Evolutionary conservation across 2,888 invertebrate species (phyloP).

Genomic region (Acanthopleura granulata): DNA sequence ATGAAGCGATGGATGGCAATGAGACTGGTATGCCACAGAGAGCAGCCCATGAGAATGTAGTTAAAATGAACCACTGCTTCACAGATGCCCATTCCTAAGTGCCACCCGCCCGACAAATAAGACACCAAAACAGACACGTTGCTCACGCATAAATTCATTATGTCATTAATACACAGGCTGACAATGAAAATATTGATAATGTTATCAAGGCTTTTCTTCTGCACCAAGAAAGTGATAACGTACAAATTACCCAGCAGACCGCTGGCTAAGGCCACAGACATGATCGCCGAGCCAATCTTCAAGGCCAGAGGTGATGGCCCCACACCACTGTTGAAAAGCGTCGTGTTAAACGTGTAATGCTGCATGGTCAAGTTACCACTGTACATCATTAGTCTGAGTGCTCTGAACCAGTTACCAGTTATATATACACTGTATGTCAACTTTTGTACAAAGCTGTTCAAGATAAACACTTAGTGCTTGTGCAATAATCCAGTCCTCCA

Average conservation of each 20-base stretch:
- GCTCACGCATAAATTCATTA: slow-evolving; percentile 59
- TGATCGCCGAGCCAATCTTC: slow-evolving; percentile 55
- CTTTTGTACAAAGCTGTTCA: too few species aligned
- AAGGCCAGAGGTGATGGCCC: slow-evolving; percentile 52
- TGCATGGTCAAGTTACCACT: not conserved
- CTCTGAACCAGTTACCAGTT: too few species aligned
- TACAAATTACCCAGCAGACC: slow-evolving; percentile 60
- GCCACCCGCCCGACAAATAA: slow-evolving; percentile 60
- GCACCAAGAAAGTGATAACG: slow-evolving; percentile 54
- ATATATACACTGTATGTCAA: too few species aligned
- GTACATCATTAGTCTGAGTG: not conserved
- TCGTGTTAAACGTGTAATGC: not conserved
- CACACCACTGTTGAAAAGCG: not conserved
- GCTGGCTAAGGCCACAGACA: slow-evolving; percentile 55
- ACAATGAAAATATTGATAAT: slow-evolving; percentile 66
- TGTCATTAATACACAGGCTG: slow-evolving; percentile 65
- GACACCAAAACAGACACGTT: slow-evolving; percentile 62
- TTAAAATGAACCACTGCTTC: slow-evolving; percentile 63
- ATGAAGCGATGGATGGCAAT: slow-evolving; percentile 66
- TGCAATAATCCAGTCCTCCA: too few species aligned
- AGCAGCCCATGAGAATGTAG: slow-evolving; percentile 63
- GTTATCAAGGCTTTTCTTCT: slow-evolving; percentile 51
- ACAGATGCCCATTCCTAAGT: slow-evolving; percentile 58
- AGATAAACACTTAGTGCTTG: too few species aligned
- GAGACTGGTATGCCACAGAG: slow-evolving; percentile 66